Evolutionary conservation across 2,797 vertebrate genomes (phyloP).

Genomic region (Okamejei kenojei): DNA sequence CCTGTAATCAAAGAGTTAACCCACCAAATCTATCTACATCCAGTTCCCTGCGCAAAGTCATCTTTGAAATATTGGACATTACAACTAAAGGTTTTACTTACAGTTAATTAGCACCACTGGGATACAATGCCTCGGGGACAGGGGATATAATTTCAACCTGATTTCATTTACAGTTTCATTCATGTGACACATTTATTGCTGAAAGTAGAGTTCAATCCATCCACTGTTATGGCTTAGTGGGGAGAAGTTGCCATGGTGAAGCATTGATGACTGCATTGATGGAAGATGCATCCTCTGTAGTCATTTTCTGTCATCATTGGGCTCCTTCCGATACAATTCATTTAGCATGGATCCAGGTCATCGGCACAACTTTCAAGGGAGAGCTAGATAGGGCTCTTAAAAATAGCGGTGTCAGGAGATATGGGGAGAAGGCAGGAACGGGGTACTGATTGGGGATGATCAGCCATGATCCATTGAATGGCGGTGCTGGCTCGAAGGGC

Average conservation of each 20-base stretch:
- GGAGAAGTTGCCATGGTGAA: constrained; percentile 6
- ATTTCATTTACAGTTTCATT: neutral
- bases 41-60: no score
- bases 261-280: constrained; percentile 7
- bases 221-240: neutral
- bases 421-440: no score
- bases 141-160: neutral
- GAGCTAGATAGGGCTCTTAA: no score
- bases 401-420: no score
- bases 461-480: no score
- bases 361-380: neutral
- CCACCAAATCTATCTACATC: neutral
- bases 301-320: neutral
- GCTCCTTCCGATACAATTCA: neutral
- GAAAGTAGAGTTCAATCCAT: neutral
- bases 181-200: neutral
- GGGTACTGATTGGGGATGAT: no score
- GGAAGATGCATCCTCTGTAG: neutral
- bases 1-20: neutral
- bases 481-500: no score
- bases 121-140: neutral
- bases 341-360: neutral
- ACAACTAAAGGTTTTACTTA: neutral
- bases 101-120: neutral
- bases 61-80: neutral